Evolutionary conservation across 2,797 vertebrate species (phyloP).

Genomic region (Myioborus melanocephalus): DNA sequence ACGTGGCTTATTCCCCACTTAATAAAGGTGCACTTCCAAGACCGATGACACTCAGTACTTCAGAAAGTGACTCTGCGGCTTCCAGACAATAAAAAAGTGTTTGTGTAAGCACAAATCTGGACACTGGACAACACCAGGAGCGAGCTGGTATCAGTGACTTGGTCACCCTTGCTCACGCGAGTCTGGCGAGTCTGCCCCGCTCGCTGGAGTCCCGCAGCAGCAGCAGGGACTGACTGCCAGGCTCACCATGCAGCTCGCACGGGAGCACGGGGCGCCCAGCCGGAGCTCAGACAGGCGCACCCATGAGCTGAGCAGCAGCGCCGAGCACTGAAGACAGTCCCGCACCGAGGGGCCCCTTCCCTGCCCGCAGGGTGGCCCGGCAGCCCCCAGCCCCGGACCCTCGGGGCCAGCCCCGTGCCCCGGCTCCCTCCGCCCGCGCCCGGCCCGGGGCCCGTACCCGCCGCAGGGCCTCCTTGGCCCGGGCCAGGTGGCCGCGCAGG

Average conservation of each 20-base stretch:
- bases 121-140: accelerated
- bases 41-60: background rate
- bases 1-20: background rate
- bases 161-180: background rate
- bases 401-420: background rate
- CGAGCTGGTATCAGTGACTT: accelerated
- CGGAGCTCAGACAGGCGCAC: accelerated
- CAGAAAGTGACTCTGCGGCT: background rate
- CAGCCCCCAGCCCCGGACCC: background rate
- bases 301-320: background rate
- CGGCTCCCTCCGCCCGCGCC: background rate
- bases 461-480: slow-evolving; percentile 76
- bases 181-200: accelerated
- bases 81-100: background rate
- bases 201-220: accelerated
- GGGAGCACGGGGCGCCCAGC: background rate
- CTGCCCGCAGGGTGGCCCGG: background rate
- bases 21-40: background rate
- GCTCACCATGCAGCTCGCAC: accelerated
- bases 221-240: background rate
- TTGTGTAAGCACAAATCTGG: background rate
- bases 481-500: slow-evolving; percentile 80
- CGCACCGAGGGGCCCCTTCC: accelerated
- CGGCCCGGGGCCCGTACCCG: slow-evolving; percentile 73
- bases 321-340: accelerated